phyloP scores from a whole-genome alignment of 2,888 invertebrate genomes.

The Pecten maximus region DNA sequence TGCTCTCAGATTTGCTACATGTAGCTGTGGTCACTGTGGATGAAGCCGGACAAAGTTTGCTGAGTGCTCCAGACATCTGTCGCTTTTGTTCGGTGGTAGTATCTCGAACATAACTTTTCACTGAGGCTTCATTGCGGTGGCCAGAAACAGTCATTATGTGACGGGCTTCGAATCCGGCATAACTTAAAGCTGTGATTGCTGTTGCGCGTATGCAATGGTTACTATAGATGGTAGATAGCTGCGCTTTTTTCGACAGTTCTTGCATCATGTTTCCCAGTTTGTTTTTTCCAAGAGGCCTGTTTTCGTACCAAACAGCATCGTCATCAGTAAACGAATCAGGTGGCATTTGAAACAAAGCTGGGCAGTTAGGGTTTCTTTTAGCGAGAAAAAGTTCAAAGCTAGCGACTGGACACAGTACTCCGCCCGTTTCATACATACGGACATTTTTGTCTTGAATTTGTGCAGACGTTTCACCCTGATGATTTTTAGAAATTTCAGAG shows the following conservation, averaged over 20 bases:
- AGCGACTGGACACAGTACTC: conserved; percentile 38
- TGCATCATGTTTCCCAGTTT: conserved; percentile 38
- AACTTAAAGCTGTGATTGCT: conserved; percentile 37
- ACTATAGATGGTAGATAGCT: conserved; percentile 36
- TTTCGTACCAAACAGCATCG: conserved; percentile 42
- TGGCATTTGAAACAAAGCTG: conserved; percentile 44
- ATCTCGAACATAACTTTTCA: conserved; percentile 1
- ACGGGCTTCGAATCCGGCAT: conserved; percentile 45
- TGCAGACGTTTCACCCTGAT: conserved; percentile 31
- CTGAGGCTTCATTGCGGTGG: conserved; percentile 7
- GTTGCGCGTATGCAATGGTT: conserved; percentile 51
- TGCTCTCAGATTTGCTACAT: too few species aligned
- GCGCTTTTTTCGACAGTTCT: conserved; percentile 36
- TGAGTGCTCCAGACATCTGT: background rate
- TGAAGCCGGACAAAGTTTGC: too few species aligned
- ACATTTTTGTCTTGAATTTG: conserved; percentile 37
- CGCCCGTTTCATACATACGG: conserved; percentile 49
- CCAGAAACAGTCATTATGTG: conserved; percentile 45
- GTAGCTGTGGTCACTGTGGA: too few species aligned
- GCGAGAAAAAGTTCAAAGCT: conserved; percentile 45
- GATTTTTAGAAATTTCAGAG: conserved; percentile 47
- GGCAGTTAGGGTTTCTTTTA: background rate
- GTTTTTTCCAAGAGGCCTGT: conserved; percentile 43
- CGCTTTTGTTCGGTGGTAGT: background rate
- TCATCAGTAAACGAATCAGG: conserved; percentile 37